Percentiles rank a stretch among this genome's conserved stretches.
Conservation (phyloP, 2,113 vertebrate genomes). For the Stigmatopora argus region DNA sequence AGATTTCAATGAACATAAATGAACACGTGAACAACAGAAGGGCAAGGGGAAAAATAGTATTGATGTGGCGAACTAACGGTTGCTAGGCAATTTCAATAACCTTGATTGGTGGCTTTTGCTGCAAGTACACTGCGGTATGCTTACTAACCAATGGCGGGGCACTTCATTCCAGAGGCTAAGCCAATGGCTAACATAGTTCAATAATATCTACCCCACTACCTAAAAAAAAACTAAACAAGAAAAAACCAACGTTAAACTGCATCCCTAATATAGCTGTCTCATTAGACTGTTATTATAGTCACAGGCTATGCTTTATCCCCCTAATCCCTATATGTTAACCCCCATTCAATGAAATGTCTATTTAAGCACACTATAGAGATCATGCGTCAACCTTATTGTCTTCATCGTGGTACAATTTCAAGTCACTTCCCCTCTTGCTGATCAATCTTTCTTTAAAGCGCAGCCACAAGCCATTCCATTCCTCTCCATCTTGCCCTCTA, state of each 20-base stretch:
- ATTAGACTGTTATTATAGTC: background rate
- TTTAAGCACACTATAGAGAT: background rate
- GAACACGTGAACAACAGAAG: constrained; percentile 49
- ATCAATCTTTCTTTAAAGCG: constrained; percentile 37
- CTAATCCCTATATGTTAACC: constrained; percentile 13
- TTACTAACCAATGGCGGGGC: background rate
- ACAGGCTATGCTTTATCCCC: background rate
- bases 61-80: constrained; percentile 24
- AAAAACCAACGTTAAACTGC: background rate
- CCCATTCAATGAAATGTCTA: background rate
- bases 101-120: constrained; percentile 34
- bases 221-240: background rate
- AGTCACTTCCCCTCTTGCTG: constrained; percentile 23
- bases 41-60: background rate
- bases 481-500: constrained; percentile 7
- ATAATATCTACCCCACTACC: background rate
- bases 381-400: background rate
- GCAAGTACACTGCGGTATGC: constrained; percentile 3
- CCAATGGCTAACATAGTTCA: background rate
- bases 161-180: background rate
- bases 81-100: constrained; percentile 53
- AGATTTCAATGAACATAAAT: constrained; percentile 68
- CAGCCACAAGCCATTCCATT: constrained; percentile 13
- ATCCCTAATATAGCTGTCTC: background rate
- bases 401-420: background rate